Evolutionary conservation across 2,888 invertebrate species (phyloP).

Genomic region (Subacronicta megacephala): DNA sequence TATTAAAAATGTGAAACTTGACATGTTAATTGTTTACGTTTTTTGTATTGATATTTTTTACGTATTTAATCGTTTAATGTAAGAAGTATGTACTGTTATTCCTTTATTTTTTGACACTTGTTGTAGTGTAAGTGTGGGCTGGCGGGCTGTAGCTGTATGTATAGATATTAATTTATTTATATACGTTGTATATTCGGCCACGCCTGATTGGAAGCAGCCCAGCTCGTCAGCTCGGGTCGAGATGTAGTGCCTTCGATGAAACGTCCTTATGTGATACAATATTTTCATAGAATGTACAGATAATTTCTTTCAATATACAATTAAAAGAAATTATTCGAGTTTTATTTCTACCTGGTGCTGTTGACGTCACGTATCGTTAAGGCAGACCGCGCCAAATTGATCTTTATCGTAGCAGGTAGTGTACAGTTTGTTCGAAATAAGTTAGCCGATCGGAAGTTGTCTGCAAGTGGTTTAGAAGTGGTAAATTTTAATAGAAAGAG

Average conservation of each 20-base stretch:
- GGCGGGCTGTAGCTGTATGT: constrained; percentile 34
- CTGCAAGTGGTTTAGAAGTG: no score
- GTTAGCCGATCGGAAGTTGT: no score
- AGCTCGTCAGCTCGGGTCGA: constrained; percentile 29
- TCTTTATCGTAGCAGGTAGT: no score
- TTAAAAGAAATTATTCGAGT: constrained; percentile 58
- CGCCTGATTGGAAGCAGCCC: not conserved
- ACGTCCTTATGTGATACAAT: constrained; percentile 88
- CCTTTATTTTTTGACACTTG: constrained; percentile 86
- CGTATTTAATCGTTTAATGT: constrained; percentile 78
- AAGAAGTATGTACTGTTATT: constrained; percentile 77
- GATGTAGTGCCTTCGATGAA: constrained; percentile 83
- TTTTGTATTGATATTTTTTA: constrained; percentile 75
- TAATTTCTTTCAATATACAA: constrained; percentile 87
- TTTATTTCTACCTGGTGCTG: constrained; percentile 44
- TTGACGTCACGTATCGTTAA: no score
- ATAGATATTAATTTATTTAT: constrained; percentile 27
- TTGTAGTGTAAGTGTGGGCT: constrained; percentile 66
- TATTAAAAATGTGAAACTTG: constrained; percentile 76
- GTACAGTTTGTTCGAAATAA: no score
- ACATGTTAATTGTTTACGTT: constrained; percentile 74
- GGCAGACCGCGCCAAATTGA: no score
- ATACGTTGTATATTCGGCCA: constrained; percentile 36
- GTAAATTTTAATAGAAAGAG: no score
- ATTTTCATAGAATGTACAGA: constrained; percentile 87